Conservation (phyloP, 1,140 invertebrate species). For the Cecropterus lyciades region DNA sequence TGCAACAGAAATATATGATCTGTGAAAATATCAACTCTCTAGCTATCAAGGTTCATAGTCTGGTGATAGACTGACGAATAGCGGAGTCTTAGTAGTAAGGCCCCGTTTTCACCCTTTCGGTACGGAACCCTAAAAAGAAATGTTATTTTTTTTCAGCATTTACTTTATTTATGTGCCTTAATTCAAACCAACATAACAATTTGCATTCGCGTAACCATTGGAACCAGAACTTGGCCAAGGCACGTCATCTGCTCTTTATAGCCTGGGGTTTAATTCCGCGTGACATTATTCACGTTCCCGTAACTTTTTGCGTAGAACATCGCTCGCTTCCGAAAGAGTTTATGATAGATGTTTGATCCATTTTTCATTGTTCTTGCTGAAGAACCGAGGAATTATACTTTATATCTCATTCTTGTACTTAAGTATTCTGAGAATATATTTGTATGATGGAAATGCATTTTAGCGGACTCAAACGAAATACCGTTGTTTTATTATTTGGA, state of each 20-base stretch:
- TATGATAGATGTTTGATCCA: constrained; percentile 71
- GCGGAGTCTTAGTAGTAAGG: too few species aligned
- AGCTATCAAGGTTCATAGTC: too few species aligned
- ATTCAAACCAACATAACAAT: too few species aligned
- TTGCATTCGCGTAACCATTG: constrained; percentile 26
- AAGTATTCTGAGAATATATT: not conserved
- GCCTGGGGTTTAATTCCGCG: constrained; percentile 70
- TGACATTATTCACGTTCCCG: constrained; percentile 68
- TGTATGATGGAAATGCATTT: not conserved
- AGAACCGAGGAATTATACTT: constrained; percentile 26
- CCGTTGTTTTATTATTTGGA: too few species aligned
- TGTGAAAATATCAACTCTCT: too few species aligned
- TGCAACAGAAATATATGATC: too few species aligned
- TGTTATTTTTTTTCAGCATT: too few species aligned
- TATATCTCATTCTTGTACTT: not conserved
- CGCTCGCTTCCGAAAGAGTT: constrained; percentile 56
- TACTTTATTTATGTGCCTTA: too few species aligned
- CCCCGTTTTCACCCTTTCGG: too few species aligned
- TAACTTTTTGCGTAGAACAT: constrained; percentile 68
- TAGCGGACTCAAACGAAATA: too few species aligned
- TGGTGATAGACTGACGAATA: too few species aligned
- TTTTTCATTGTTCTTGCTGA: constrained; percentile 62
- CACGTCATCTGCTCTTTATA: constrained; percentile 74
- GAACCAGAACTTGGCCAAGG: constrained; percentile 42
- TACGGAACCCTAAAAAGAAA: too few species aligned